Base-by-base conservation (phyloP, 2,888 invertebrate genomes). In the Meiosimyza decipiens region DNA sequence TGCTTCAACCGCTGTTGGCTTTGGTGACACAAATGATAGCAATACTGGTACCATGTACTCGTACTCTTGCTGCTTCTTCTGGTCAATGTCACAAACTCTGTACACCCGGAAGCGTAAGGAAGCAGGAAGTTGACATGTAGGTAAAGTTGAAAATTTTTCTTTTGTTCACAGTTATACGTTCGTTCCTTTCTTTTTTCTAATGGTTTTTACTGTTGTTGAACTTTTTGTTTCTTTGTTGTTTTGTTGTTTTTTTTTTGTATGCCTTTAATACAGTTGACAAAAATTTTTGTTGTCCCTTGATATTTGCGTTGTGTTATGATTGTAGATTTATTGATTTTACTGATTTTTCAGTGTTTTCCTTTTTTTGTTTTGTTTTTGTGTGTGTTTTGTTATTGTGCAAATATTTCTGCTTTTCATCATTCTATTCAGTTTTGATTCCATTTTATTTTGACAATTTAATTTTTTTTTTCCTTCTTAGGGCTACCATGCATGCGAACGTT, bases 361-460 rank as follows among this genome's bases (percentile, higher is more conserved):
- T 74, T 76, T 78, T 77, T 71, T 59, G 64, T 70, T 77, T 71
- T 55, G 64, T 70, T 72, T 51, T 52, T 81, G 79, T 82, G 74
- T 80, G 49, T 64, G 55, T 60, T 66, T 60, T 70, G 49, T n/a
- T 66, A 28, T 59, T 57, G 22, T 57, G 65, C 33, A 71, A 65
- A 65, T 71, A 65, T 40, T 59, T 66, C 33, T 40, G 22, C 28
- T 49, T 54, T 78, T 79, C 77, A 75, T 73, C 78, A 33, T 67
- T 7, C 12, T 18, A 16, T 69, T 55, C 40, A 62, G 40, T 62
- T 18, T 18, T 40, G 62, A 77, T 49, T 52, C 49, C 40, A n/a
- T 66, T 64, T 54, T 81, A 80, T 82, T 81, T 80, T 81, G 81
- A 82, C 82, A 81, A 80, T 81, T 82, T 80, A 79, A 81, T 81